Evolutionary conservation across 1,140 invertebrate species (phyloP).

Genomic region (Leptopilina clavipes): DNA sequence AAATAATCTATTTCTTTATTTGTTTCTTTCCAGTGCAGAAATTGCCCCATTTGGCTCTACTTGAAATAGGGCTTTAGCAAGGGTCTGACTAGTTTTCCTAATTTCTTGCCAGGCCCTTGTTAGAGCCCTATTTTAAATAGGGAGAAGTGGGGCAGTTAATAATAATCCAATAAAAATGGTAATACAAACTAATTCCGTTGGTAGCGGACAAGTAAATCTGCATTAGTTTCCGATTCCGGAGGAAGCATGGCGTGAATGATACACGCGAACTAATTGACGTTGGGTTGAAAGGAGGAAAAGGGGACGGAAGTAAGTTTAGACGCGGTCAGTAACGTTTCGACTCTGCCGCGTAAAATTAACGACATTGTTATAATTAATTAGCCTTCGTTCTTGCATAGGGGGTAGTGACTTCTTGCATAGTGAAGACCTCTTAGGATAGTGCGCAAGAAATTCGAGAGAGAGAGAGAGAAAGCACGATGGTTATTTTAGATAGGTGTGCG

Average conservation of each 20-base stretch:
- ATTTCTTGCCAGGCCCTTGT: too few relatives aligned
- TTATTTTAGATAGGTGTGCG: conserved; percentile 46
- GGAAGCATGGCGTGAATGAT: conserved; percentile 21
- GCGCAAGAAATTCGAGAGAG: conserved; percentile 42
- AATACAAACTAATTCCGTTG: neutral
- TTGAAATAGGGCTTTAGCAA: too few relatives aligned
- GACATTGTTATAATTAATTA: conserved; percentile 75
- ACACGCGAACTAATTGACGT: conserved; percentile 3
- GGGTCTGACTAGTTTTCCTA: too few relatives aligned
- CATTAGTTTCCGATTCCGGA: conserved; percentile 15
- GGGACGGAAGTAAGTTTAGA: conserved; percentile 56
- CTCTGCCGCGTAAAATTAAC: conserved; percentile 73
- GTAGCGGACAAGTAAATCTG: neutral
- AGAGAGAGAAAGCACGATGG: neutral
- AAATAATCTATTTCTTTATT: too few relatives aligned
- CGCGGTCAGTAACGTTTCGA: conserved; percentile 72
- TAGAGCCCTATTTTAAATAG: too few relatives aligned
- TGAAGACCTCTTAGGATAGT: conserved; percentile 37
- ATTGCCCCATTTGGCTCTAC: too few relatives aligned
- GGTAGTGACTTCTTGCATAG: too few relatives aligned
- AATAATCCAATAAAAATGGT: neutral
- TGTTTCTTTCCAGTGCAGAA: too few relatives aligned
- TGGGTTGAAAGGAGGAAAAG: conserved; percentile 40
- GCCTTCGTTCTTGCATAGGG: conserved; percentile 51
- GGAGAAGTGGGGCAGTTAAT: too few relatives aligned